A percentile compares a stretch with the other conserved stretches of the same genome.
These are phyloP conservation scores for Ia io DNA, from an alignment of 2,113 vertebrate genomes.

Conservation along the genomic window DNA sequence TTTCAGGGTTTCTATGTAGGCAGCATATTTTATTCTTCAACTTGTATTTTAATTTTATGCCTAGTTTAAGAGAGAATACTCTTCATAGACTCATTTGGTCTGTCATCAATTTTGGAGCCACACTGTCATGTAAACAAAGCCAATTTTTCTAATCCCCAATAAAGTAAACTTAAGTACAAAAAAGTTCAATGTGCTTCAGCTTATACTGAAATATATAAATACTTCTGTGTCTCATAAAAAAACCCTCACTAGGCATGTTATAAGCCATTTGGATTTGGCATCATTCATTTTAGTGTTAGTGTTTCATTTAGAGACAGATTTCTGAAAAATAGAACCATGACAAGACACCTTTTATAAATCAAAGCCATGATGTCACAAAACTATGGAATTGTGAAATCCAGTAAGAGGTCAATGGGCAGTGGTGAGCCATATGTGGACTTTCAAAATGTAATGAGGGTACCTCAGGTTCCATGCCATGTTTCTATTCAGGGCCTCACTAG, in stretches of 20 bases:
- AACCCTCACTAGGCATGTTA: background rate
- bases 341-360: constrained; percentile 52
- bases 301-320: background rate
- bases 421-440: background rate
- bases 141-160: constrained; percentile 49
- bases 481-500: background rate
- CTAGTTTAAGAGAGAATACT: constrained; percentile 23
- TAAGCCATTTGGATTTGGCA: constrained; percentile 34
- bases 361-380: constrained; percentile 27
- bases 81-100: background rate
- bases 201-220: constrained; percentile 50
- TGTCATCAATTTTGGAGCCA: constrained; percentile 40
- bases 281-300: background rate
- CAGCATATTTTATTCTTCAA: constrained; percentile 34
- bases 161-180: constrained; percentile 60
- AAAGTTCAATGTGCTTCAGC: constrained; percentile 11
- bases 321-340: background rate
- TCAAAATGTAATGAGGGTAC: background rate
- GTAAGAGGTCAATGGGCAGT: background rate
- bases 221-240: constrained; percentile 38
- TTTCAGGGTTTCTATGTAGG: background rate
- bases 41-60: background rate
- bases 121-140: constrained; percentile 19
- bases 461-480: background rate
- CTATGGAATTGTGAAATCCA: background rate